A percentile compares a stretch with the other conserved stretches of the same genome.
These are phyloP conservation scores for Argya squamiceps DNA, from an alignment of 2,797 vertebrate genomes.

Conservation along the genomic window DNA sequence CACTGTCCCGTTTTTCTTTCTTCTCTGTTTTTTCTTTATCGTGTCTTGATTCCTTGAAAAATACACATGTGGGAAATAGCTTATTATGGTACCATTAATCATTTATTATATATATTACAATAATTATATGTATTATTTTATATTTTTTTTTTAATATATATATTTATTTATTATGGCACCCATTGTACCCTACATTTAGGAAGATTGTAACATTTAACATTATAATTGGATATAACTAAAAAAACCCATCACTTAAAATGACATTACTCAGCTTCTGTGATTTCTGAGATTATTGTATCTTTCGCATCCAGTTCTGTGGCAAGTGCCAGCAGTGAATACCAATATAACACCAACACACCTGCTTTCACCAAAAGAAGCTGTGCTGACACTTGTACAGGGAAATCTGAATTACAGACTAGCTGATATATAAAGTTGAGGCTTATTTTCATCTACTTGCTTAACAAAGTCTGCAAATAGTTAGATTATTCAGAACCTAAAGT, in stretches of 20 bases:
- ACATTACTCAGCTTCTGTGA: not conserved
- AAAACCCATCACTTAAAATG: not conserved
- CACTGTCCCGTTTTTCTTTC: constrained; percentile 90
- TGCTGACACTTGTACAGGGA: not conserved
- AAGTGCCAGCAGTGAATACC: not conserved
- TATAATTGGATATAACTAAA: not conserved
- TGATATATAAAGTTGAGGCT: not conserved
- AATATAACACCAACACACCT: not conserved
- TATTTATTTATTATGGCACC: not conserved
- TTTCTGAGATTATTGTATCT: not conserved
- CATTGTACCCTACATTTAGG: not conserved
- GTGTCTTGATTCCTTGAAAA: constrained; percentile 86
- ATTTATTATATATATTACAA: too few relatives aligned
- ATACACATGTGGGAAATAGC: not conserved
- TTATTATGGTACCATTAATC: not conserved
- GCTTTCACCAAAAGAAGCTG: not conserved
- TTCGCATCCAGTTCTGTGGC: not conserved
- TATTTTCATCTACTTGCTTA: not conserved
- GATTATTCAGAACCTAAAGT: not conserved
- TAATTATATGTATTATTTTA: too few relatives aligned
- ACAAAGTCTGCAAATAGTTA: not conserved
- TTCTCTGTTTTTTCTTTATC: constrained; percentile 92
- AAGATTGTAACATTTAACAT: not conserved
- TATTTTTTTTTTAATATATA: too few relatives aligned
- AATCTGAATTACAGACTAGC: not conserved